Evolutionary conservation across 2,113 vertebrate genomes (phyloP), one percentile per base, ranked within the genome.

Genomic region (Notothenia coriiceps): DNA sequence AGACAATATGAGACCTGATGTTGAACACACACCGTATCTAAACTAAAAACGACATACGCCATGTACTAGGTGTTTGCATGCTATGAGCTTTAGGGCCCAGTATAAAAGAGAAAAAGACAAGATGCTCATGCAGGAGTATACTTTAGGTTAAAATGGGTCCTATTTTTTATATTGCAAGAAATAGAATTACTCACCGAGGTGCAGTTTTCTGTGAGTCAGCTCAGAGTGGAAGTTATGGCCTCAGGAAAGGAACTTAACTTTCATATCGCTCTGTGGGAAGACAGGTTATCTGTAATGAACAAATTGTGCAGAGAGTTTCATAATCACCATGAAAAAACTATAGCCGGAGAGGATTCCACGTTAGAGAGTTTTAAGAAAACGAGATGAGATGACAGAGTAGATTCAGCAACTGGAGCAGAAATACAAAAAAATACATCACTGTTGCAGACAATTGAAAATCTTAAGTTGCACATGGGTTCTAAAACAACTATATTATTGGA

Each of bases 171-270:
- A 79, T 62, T 25, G 3, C 4, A n/a, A 25, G 47, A 70, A 70
- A 64, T 29, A 64, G 49, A 57, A 82, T 79, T 77, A 86, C 90
- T 93, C 67, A 93, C 92, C 89, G 88, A 74, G 68, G 56, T 79
- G 74, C 78, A 85, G 89, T 29, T 92, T 69, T 86, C 71, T 70
- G 89, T 80, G 90, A 89, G 82, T 83, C 85, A 83, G 71, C 82
- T 87, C 83, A 73, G 63, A 54, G 74, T 83, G 71, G 86, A 88
- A 87, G 73, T 89, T 90, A 59, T 87, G 78, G 86, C 88, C 64
- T 89, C 86, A 86, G 82, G 79, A 87, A 63, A 62, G 64, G 22
- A 87, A 90, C 68, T 86, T 84, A 72, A 86, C 67, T 68, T 79
- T 76, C 82, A 89, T 74, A 44, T 72, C 52, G n/a, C 69, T 90